Conservation (phyloP, 2,888 invertebrate species). For the Octonoba sinensis region DNA sequence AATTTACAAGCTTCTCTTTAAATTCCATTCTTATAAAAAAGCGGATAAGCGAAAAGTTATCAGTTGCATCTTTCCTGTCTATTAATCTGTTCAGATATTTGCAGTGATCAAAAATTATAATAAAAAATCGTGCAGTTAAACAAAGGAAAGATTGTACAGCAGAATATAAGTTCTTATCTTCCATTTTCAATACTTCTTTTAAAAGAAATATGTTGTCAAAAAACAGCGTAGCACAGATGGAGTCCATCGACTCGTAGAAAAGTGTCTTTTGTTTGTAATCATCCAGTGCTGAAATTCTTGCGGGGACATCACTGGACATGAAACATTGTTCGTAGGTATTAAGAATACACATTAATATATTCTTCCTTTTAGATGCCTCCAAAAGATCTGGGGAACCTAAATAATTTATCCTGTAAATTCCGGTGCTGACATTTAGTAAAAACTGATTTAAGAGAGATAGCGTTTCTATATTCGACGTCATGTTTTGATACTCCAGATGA, state of each 20-base stretch:
- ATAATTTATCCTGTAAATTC: not conserved
- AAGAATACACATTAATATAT: not conserved
- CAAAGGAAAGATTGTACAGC: conserved; percentile 1
- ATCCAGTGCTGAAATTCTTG: not conserved
- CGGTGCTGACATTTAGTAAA: not conserved
- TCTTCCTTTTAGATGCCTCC: not conserved
- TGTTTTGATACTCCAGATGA: not conserved
- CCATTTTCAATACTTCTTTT: conserved; percentile 9
- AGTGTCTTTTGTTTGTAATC: conserved; percentile 9
- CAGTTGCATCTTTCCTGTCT: no score
- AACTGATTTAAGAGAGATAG: not conserved
- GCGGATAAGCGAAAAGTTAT: no score
- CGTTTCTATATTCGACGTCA: no score
- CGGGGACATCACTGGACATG: not conserved
- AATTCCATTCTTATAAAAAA: no score
- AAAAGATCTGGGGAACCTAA: not conserved
- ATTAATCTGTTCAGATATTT: no score
- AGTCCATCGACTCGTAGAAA: conserved; percentile 26
- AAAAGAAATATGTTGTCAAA: conserved; percentile 37
- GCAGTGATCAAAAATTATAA: no score
- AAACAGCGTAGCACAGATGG: conserved; percentile 4
- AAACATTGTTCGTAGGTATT: conserved; percentile 1
- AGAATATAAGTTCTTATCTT: not conserved
- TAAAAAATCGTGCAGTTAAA: not conserved
- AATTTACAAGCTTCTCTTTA: not conserved